Percentiles rank a stretch among this genome's conserved stretches.
Conservation (phyloP, 2,888 invertebrate genomes). For the Metalampra italica region DNA sequence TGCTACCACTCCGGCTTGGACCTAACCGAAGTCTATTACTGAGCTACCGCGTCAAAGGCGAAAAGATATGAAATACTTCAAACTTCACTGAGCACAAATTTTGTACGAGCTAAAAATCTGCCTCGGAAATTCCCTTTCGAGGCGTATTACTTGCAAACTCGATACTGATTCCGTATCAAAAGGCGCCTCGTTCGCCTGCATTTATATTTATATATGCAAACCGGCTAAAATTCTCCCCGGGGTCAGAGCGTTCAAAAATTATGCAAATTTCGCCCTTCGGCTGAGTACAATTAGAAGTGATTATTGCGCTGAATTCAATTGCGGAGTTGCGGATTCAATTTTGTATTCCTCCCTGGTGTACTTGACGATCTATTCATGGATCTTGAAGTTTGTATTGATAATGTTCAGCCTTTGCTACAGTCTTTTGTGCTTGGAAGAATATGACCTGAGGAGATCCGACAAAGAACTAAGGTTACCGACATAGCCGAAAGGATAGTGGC, state of each 20-base stretch:
- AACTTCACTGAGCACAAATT: background rate
- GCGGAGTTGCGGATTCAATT: conserved; percentile 45
- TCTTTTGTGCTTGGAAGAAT: too few species aligned
- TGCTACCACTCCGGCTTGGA: too few species aligned
- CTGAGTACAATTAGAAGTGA: conserved; percentile 62
- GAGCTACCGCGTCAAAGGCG: too few species aligned
- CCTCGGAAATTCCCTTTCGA: background rate
- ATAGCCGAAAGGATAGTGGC: too few species aligned
- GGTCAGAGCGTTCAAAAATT: conserved; percentile 52
- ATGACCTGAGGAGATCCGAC: too few species aligned
- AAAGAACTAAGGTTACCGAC: too few species aligned
- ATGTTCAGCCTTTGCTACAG: too few species aligned
- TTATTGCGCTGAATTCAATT: conserved; percentile 59
- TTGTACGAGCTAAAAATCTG: background rate
- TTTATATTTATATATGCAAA: conserved; percentile 68
- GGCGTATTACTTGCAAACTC: conserved; percentile 25
- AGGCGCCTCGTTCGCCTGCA: conserved; percentile 24
- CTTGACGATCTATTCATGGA: conserved; percentile 4
- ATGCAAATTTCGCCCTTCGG: conserved; percentile 68
- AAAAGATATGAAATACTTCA: background rate
- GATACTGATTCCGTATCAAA: conserved; percentile 53
- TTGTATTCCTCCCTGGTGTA: conserved; percentile 13
- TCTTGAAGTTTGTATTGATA: too few species aligned
- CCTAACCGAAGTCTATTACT: too few species aligned
- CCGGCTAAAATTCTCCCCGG: conserved; percentile 52